Conservation (phyloP, 2,888 invertebrate genomes). For the Dicyrtomina minuta region DNA sequence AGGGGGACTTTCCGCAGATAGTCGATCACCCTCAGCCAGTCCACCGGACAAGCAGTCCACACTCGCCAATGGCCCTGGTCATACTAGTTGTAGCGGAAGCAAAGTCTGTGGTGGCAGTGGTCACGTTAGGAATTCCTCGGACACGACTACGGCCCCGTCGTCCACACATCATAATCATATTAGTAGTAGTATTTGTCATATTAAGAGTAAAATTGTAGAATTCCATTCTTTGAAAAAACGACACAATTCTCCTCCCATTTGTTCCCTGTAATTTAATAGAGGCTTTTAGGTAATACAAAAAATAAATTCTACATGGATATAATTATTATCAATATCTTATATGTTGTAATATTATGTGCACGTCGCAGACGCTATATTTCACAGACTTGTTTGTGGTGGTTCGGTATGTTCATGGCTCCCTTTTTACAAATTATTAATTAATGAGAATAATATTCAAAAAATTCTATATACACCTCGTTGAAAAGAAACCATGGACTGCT, state of each 20-base stretch:
- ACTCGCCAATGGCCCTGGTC: not conserved
- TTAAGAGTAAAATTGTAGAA: constrained; percentile 50
- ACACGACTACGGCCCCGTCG: constrained; percentile 15
- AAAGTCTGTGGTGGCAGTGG: constrained; percentile 18
- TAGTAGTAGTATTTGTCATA: constrained; percentile 45
- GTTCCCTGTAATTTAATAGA: constrained; percentile 48
- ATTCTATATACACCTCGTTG: too few species aligned
- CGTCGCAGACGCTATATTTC: too few species aligned
- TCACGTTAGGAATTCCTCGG: constrained; percentile 25
- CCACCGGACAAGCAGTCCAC: constrained; percentile 3
- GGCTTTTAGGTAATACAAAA: too few species aligned
- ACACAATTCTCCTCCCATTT: constrained; percentile 52
- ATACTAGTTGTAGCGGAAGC: not conserved
- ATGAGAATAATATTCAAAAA: too few species aligned
- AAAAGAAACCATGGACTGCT: too few species aligned
- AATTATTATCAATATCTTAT: too few species aligned
- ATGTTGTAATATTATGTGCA: too few species aligned
- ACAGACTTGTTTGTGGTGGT: too few species aligned
- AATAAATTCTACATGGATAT: too few species aligned
- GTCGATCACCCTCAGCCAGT: constrained; percentile 17
- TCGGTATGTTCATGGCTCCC: too few species aligned
- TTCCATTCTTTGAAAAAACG: constrained; percentile 50
- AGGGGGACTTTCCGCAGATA: constrained; percentile 4
- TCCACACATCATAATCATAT: constrained; percentile 34
- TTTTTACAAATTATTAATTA: too few species aligned